These are phyloP conservation scores for Ceratoteleas bidentatus DNA, from an alignment of 1,140 invertebrate genomes.

Conservation along the genomic window DNA sequence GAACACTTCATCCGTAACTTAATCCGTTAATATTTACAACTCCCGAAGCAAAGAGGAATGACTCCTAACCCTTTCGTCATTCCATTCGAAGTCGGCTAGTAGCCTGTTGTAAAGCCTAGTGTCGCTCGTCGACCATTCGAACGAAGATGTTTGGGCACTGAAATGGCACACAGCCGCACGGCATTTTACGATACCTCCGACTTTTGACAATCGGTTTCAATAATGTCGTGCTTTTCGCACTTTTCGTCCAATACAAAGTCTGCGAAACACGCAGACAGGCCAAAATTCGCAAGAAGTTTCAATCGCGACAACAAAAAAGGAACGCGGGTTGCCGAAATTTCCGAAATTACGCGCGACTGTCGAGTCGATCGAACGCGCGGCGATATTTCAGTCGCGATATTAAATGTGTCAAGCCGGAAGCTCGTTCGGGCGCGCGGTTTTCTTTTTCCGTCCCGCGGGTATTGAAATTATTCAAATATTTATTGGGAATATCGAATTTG, in stretches of 20 bases:
- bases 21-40: constrained; percentile 47
- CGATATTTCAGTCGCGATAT: constrained; percentile 28
- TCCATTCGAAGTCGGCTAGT: constrained; percentile 11
- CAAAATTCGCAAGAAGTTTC: background rate
- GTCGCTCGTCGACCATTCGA: constrained; percentile 8
- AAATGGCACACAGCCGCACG: constrained; percentile 13
- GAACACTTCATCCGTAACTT: constrained; percentile 14
- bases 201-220: constrained; percentile 25
- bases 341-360: constrained; percentile 15
- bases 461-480: constrained; percentile 60
- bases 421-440: constrained; percentile 25
- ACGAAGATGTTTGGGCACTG: constrained; percentile 32
- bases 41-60: constrained; percentile 28
- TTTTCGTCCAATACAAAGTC: constrained; percentile 2
- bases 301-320: background rate
- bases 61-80: constrained; percentile 39
- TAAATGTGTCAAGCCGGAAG: constrained; percentile 47
- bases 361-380: constrained; percentile 14
- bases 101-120: constrained; percentile 10
- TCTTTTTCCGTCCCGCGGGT: constrained; percentile 46
- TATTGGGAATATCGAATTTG: constrained; percentile 57
- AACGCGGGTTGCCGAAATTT: constrained; percentile 9
- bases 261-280: constrained; percentile 7
- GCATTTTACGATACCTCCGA: constrained; percentile 11
- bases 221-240: constrained; percentile 6